Conservation (phyloP, 2,888 invertebrate genomes). For the Megamerina dolium region DNA sequence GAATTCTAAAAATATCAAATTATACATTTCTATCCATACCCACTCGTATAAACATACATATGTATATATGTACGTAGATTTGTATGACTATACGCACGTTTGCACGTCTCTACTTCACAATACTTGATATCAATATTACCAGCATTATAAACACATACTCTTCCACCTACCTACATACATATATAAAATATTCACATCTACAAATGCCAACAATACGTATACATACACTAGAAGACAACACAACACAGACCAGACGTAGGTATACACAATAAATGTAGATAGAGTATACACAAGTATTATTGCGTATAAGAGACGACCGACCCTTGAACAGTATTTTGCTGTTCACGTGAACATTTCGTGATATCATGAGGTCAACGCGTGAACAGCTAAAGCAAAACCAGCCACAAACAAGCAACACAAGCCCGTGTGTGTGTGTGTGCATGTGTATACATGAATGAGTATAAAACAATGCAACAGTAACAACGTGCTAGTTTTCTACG, state of each 20-base stretch:
- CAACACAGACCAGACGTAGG: too few relatives aligned
- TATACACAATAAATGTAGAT: too few relatives aligned
- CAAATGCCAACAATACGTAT: not conserved
- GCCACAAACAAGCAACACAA: constrained; percentile 55
- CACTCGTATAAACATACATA: not conserved
- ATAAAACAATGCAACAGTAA: constrained; percentile 13
- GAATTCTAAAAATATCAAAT: too few relatives aligned
- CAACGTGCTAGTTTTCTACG: constrained; percentile 32
- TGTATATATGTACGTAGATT: not conserved
- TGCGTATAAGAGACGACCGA: too few relatives aligned
- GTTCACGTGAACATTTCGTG: constrained; percentile 61
- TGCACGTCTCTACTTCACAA: not conserved
- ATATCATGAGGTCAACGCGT: constrained; percentile 73
- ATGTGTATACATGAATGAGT: constrained; percentile 20
- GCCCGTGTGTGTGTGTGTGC: constrained; percentile 24
- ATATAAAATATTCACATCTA: not conserved
- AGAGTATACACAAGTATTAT: too few relatives aligned
- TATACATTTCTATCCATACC: not conserved
- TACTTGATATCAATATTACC: too few relatives aligned
- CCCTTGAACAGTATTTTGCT: constrained; percentile 24
- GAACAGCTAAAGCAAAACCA: constrained; percentile 59
- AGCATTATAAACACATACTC: too few relatives aligned
- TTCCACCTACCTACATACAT: too few relatives aligned
- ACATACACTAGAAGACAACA: too few relatives aligned
- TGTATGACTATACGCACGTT: constrained; percentile 1